Conservation (phyloP, 1,140 invertebrate species). For the Sycobia sp. region DNA sequence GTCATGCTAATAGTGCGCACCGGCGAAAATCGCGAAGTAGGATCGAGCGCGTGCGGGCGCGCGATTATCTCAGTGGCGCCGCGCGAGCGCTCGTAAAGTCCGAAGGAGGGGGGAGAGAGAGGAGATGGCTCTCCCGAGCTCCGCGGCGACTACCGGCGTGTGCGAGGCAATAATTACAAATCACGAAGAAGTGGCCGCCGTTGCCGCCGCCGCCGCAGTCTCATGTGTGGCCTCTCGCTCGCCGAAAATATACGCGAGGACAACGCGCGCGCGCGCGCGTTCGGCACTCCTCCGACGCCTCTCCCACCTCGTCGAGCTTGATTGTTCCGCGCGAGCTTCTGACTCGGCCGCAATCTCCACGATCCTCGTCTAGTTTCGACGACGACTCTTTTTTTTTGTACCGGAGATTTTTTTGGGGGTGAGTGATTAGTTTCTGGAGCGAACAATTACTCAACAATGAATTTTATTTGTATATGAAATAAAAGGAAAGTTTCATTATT, state of each 20-base stretch:
- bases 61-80: slow-evolving; percentile 35
- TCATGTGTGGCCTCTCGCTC: slow-evolving; percentile 24
- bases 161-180: slow-evolving; percentile 48
- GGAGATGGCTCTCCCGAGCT: not conserved
- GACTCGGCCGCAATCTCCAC: no score
- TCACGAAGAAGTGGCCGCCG: slow-evolving; percentile 34
- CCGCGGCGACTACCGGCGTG: slow-evolving; percentile 14
- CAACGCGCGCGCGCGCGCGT: not conserved
- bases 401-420: no score
- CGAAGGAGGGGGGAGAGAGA: not conserved
- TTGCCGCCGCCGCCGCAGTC: no score
- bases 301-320: no score
- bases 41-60: not conserved
- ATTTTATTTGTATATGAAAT: no score
- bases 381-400: not conserved
- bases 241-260: slow-evolving; percentile 17
- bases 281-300: not conserved
- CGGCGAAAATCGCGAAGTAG: not conserved
- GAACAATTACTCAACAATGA: no score
- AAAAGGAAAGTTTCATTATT: no score
- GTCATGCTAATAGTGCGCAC: not conserved
- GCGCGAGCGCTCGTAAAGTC: slow-evolving; percentile 49
- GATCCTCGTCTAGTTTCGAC: not conserved
- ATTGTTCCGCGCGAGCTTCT: slow-evolving; percentile 13
- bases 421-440: not conserved